A percentile compares a stretch with the other conserved stretches of the same genome.
These are phyloP conservation scores for Andrena bicolor DNA, from an alignment of 2,888 invertebrate genomes.

Conservation along the genomic window DNA sequence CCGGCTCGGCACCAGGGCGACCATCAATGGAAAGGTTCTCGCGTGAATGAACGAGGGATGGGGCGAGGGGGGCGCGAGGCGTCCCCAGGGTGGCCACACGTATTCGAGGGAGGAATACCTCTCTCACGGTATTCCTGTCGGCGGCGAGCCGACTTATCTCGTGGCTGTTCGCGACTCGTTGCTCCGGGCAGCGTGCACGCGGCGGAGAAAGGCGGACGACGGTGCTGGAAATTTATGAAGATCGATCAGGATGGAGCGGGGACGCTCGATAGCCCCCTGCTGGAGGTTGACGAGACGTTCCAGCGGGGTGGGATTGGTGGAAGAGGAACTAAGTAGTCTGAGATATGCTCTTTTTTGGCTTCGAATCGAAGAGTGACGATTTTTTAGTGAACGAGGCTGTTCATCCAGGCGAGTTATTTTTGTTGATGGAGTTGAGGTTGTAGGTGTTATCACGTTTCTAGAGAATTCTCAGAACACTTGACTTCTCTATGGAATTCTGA, in stretches of 20 bases:
- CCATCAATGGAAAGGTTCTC: conserved; percentile 82
- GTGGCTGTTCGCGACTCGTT: conserved; percentile 32
- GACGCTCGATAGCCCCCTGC: neutral
- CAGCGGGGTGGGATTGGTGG: no score
- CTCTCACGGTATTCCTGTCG: conserved; percentile 79
- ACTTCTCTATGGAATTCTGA: no score
- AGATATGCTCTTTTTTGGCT: no score
- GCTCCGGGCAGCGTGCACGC: neutral
- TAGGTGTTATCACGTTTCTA: no score
- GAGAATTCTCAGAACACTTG: no score
- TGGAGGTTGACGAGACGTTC: no score
- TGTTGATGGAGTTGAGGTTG: no score
- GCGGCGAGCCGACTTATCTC: conserved; percentile 30
- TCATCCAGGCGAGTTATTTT: no score
- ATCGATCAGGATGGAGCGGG: conserved; percentile 27
- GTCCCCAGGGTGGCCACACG: conserved; percentile 43
- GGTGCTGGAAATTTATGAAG: conserved; percentile 26
- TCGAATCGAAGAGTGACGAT: no score
- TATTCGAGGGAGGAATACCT: conserved; percentile 79
- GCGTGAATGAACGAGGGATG: conserved; percentile 82
- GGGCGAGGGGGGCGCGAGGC: conserved; percentile 41
- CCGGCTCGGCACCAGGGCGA: conserved; percentile 52
- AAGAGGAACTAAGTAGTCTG: no score
- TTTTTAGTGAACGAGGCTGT: no score
- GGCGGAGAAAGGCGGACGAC: conserved; percentile 13